Evolutionary conservation across 2,113 vertebrate species (phyloP).

Genomic region (Isichthys henryi): DNA sequence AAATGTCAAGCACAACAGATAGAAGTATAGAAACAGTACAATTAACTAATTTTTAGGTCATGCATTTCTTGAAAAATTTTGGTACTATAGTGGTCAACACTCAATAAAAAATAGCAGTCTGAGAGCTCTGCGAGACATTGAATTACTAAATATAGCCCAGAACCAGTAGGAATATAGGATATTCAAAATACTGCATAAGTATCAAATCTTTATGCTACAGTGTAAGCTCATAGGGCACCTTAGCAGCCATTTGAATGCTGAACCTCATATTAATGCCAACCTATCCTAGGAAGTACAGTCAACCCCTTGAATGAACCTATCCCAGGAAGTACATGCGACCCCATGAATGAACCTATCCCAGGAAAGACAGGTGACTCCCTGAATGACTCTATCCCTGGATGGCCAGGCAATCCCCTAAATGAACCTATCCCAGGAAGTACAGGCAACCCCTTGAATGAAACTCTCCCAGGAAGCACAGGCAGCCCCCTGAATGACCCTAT

Average conservation of each 20-base stretch:
- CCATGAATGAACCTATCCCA: neutral
- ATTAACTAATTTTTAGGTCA: conserved; percentile 3
- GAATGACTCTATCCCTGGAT: no score
- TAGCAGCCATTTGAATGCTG: neutral
- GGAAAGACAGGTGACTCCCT: neutral
- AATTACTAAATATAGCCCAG: neutral
- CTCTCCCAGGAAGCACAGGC: neutral
- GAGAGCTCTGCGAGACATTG: neutral
- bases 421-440: no score
- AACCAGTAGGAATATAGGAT: neutral
- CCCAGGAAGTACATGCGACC: neutral
- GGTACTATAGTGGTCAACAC: neutral
- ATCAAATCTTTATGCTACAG: neutral
- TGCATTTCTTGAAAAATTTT: neutral
- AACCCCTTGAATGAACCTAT: neutral
- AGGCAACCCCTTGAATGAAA: neutral
- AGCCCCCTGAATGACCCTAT: no score
- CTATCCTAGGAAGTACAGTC: neutral
- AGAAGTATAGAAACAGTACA: neutral
- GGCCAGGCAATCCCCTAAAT: neutral
- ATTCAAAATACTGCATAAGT: neutral
- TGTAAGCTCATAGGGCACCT: neutral
- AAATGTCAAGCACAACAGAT: neutral
- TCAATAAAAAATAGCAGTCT: neutral
- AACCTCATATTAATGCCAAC: neutral